These are phyloP conservation scores for Dicrurus megarhynchus DNA, from an alignment of 2,113 vertebrate species.

Conservation along the genomic window DNA sequence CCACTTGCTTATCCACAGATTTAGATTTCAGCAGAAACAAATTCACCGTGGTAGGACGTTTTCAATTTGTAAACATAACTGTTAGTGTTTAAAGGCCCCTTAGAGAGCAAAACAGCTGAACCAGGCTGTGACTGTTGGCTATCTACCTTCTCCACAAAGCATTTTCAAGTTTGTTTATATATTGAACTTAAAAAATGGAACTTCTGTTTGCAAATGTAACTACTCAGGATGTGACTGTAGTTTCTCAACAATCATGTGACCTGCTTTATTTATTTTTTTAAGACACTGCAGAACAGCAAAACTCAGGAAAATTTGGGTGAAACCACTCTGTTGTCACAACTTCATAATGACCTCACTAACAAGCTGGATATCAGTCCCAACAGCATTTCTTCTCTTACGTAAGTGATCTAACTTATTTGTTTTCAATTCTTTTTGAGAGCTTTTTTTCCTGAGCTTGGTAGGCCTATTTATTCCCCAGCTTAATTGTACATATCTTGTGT, in stretches of 20 bases:
- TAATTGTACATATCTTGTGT: not conserved
- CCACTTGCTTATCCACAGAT: not conserved
- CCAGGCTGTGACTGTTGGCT: not conserved
- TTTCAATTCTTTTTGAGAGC: not conserved
- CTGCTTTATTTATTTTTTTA: not conserved
- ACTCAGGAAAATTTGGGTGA: not conserved
- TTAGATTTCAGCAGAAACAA: not conserved
- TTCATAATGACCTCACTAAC: not conserved
- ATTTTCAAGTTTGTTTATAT: not conserved
- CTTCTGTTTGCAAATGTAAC: not conserved
- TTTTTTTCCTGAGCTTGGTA: not conserved
- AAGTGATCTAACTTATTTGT: not conserved
- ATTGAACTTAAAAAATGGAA: not conserved
- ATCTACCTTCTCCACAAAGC: not conserved
- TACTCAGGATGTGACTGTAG: conserved; percentile 31
- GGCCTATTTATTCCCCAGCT: not conserved
- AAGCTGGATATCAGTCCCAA: not conserved
- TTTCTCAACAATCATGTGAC: not conserved
- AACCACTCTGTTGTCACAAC: not conserved
- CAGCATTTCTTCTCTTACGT: conserved; percentile 1
- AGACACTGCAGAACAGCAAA: not conserved
- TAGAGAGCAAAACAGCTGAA: not conserved
- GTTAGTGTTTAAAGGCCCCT: not conserved
- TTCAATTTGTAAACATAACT: not conserved
- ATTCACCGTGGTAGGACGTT: not conserved